Conservation (phyloP, 2,888 invertebrate species). For the Drosophila neonasuta region DNA sequence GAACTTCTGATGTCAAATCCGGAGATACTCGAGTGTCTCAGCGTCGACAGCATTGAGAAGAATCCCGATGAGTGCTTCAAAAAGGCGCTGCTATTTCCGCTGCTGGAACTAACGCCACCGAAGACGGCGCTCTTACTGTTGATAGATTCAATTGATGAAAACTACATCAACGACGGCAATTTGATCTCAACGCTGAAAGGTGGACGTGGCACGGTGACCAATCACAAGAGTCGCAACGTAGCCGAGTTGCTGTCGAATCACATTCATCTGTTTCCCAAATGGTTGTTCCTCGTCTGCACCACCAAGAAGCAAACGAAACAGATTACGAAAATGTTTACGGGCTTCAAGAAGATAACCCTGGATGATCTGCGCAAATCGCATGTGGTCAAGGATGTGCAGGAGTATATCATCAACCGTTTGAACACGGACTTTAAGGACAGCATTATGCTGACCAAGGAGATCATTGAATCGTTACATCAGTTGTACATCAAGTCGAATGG, state of each 20-base stretch:
- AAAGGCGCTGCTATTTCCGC: slow-evolving; percentile 92
- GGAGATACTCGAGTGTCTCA: slow-evolving; percentile 90
- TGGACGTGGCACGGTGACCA: slow-evolving; percentile 74
- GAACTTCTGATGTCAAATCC: slow-evolving; percentile 90
- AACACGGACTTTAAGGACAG: slow-evolving; percentile 93
- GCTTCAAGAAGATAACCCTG: slow-evolving; percentile 94
- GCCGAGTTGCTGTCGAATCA: slow-evolving; percentile 93
- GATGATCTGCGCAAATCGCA: slow-evolving; percentile 95
- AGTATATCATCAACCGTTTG: slow-evolving; percentile 94
- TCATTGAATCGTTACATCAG: slow-evolving; percentile 97
- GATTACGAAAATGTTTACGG: slow-evolving; percentile 91
- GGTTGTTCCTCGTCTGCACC: slow-evolving; percentile 95
- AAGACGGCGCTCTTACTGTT: slow-evolving; percentile 92
- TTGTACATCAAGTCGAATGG: slow-evolving; percentile 98
- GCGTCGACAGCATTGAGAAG: slow-evolving; percentile 91
- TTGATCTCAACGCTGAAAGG: slow-evolving; percentile 84
- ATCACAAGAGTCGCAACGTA: slow-evolving; percentile 86
- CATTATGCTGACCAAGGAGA: slow-evolving; percentile 94
- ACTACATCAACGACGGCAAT: slow-evolving; percentile 84
- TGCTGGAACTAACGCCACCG: slow-evolving; percentile 93
- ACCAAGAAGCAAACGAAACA: slow-evolving; percentile 92
- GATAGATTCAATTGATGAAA: slow-evolving; percentile 96
- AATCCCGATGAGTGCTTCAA: slow-evolving; percentile 96
- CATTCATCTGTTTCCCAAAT: slow-evolving; percentile 95
- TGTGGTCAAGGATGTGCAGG: slow-evolving; percentile 96